These are phyloP conservation scores for Monochamus saltuarius DNA, from an alignment of 1,140 invertebrate species.

Conservation along the genomic window DNA sequence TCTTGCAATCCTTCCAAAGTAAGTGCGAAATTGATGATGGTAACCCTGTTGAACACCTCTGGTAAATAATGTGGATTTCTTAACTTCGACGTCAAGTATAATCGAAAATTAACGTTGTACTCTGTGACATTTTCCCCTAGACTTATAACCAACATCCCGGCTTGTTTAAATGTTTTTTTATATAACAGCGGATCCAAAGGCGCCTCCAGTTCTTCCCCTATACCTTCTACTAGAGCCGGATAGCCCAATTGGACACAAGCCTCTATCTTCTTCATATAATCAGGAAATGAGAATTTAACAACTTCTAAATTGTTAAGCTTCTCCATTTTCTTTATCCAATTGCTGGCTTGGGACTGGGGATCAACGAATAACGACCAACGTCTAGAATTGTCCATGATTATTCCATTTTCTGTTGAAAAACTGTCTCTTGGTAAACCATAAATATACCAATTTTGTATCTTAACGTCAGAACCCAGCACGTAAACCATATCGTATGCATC, in stretches of 20 bases:
- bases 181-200: slow-evolving; percentile 80
- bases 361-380: slow-evolving; percentile 89
- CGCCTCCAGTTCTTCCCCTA: slow-evolving; percentile 82
- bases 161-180: slow-evolving; percentile 81
- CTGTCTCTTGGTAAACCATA: slow-evolving; percentile 81
- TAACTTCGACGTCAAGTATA: slow-evolving; percentile 89
- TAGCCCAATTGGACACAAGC: slow-evolving; percentile 81
- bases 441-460: slow-evolving; percentile 87
- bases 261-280: slow-evolving; percentile 84
- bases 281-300: slow-evolving; percentile 76
- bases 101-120: slow-evolving; percentile 75
- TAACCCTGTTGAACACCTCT: slow-evolving; percentile 88
- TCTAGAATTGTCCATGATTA: slow-evolving; percentile 74
- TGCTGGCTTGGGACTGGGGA: slow-evolving; percentile 84
- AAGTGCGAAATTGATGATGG: slow-evolving; percentile 89
- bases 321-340: slow-evolving; percentile 92
- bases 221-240: slow-evolving; percentile 81
- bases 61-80: slow-evolving; percentile 90
- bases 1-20: slow-evolving; percentile 88
- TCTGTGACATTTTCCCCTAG: slow-evolving; percentile 82
- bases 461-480: slow-evolving; percentile 79
- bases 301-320: slow-evolving; percentile 76
- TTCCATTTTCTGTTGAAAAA: slow-evolving; percentile 88
- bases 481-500: slow-evolving; percentile 70
- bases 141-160: slow-evolving; percentile 74